Evolutionary conservation across 1,140 invertebrate species (phyloP).

Genomic region (Drosophila kepulauana): DNA sequence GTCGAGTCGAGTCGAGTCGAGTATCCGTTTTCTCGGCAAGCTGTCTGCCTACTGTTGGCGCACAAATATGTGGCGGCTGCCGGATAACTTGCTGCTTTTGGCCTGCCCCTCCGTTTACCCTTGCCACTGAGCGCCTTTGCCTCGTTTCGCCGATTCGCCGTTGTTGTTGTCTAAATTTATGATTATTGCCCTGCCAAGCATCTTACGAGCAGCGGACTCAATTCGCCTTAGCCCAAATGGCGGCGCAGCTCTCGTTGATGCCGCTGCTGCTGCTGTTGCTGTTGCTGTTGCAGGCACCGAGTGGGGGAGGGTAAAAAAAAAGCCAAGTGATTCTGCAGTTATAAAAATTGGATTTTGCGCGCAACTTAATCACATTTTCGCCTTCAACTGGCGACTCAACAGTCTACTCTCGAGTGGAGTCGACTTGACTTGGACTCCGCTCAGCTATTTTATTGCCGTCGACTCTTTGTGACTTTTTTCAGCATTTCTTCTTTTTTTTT

Average conservation of each 20-base stretch:
- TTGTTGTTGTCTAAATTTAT: conserved; percentile 81
- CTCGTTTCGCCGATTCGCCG: conserved; percentile 22
- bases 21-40: conserved; percentile 44
- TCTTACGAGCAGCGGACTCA: conserved; percentile 78
- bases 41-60: conserved; percentile 69
- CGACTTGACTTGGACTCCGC: conserved; percentile 45
- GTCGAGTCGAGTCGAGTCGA: conserved; percentile 16
- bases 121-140: conserved; percentile 11
- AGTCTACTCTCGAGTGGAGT: conserved; percentile 50
- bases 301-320: conserved; percentile 32
- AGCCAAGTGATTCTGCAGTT: conserved; percentile 79
- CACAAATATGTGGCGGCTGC: conserved; percentile 73
- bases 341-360: conserved; percentile 83
- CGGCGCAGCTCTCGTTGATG: conserved; percentile 29
- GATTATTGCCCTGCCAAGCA: conserved; percentile 82
- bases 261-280: conserved; percentile 10
- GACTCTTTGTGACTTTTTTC: conserved; percentile 72
- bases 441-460: conserved; percentile 78
- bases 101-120: background rate
- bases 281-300: conserved; percentile 22
- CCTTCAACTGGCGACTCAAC: conserved; percentile 71
- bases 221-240: conserved; percentile 76
- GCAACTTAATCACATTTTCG: conserved; percentile 83
- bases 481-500: conserved; percentile 40
- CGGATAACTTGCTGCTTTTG: conserved; percentile 38